Evolutionary conservation across 2,797 vertebrate species (phyloP).

Genomic region (Hyperoplus lanceolatus): DNA sequence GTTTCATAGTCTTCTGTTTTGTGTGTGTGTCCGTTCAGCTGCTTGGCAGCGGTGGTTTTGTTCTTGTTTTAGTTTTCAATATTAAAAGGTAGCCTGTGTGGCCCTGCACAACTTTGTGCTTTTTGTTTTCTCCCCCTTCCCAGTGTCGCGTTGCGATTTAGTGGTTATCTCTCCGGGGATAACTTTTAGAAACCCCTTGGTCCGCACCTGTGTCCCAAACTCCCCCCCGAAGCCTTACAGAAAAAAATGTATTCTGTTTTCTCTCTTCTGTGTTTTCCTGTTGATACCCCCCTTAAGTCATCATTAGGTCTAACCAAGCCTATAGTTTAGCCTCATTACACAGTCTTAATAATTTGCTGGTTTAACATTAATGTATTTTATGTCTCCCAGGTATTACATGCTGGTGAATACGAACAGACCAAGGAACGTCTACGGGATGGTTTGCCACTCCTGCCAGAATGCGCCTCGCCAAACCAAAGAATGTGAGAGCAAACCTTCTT

Average conservation of each 20-base stretch:
- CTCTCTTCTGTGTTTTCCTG: background rate
- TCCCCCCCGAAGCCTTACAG: no score
- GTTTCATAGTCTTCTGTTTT: no score
- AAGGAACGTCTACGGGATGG: conserved; percentile 94
- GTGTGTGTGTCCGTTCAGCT: no score
- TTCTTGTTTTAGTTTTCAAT: no score
- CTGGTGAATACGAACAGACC: conserved; percentile 94
- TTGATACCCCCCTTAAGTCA: background rate
- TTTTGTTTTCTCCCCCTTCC: no score
- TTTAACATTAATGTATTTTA: background rate
- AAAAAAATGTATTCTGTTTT: background rate
- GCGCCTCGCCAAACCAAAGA: conserved; percentile 95
- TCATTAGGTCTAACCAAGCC: background rate
- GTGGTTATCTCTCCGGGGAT: no score
- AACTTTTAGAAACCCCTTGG: no score
- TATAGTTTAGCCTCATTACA: background rate
- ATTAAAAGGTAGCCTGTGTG: no score
- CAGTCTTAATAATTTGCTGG: background rate
- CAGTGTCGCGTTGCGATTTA: no score
- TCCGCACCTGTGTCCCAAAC: no score
- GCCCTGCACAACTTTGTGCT: no score
- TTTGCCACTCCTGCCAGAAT: conserved; percentile 95
- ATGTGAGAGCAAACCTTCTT: conserved; percentile 87
- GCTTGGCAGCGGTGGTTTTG: no score
- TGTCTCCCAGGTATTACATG: conserved; percentile 92